Percentiles rank a stretch among this genome's conserved stretches.
These are phyloP conservation scores for Agapornis roseicollis DNA, from an alignment of 2,113 vertebrate species.

Conservation along the genomic window DNA sequence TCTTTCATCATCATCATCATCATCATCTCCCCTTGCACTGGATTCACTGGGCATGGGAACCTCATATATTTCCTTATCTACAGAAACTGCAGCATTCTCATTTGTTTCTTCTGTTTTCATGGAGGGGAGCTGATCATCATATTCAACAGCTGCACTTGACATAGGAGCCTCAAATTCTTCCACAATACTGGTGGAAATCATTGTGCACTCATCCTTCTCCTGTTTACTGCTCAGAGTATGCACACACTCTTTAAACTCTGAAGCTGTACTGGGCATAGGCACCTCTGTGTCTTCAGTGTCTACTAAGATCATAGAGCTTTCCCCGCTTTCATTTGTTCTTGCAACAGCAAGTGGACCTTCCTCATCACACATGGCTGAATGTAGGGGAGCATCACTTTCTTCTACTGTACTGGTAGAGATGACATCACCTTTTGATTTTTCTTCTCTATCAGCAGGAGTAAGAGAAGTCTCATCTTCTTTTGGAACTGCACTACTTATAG, in stretches of 20 bases:
- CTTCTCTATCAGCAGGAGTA: neutral
- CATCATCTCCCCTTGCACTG: neutral
- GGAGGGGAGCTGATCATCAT: neutral
- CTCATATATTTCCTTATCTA: constrained; percentile 51
- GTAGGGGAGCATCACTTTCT: neutral
- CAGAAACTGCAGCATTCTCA: neutral
- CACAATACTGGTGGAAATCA: constrained; percentile 76
- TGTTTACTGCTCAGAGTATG: neutral
- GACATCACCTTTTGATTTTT: constrained; percentile 35
- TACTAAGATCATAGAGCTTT: neutral
- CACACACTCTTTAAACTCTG: constrained; percentile 40
- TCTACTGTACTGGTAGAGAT: constrained; percentile 73
- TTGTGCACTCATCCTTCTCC: constrained; percentile 75
- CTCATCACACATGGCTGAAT: neutral
- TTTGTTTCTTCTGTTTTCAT: constrained; percentile 10
- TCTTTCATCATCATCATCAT: neutral
- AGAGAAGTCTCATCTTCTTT: neutral
- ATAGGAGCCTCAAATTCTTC: constrained; percentile 75
- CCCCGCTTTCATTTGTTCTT: neutral
- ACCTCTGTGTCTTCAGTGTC: constrained; percentile 55
- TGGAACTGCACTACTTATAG: constrained; percentile 9
- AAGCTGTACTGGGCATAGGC: constrained; percentile 76
- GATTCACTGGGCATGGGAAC: constrained; percentile 71
- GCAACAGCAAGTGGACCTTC: neutral
- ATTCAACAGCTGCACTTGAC: constrained; percentile 55